Base-by-base conservation (phyloP, 2,888 invertebrate genomes). In the Sminthurides aquaticus region DNA sequence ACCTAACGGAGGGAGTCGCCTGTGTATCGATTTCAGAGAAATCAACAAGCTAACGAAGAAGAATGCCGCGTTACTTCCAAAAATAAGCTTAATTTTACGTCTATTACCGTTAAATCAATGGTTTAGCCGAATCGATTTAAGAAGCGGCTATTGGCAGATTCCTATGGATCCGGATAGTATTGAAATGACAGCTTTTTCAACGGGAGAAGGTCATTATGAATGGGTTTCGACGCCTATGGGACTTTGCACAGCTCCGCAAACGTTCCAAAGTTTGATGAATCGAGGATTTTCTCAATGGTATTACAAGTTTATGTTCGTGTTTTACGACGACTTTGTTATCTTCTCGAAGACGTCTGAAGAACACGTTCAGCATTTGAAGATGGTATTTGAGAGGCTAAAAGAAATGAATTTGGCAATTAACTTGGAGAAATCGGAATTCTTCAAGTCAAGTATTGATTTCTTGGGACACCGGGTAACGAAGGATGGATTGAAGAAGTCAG, bases 111-210 rank as follows among this genome's bases (percentile, higher is more conserved):
- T 60, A 28, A 34, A 55, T 18, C 11, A 58, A 22, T 48, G 27
- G n/a, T 66, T 64, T 49, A 60, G 64, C 25, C 58, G 48, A 3
- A 57, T 72, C 8, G 71, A 73, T 64, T 54, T 69, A 18, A 48
- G 62, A 11, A 27, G 18, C n/a, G 71, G 67, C 8, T 72, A 67
- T 64, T 71, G 65, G 66, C 68, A 71, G 54, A 62, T 72, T 1
- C 59, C 55, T n/a, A 26, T 73, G 29, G 49, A 70, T 28, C 54
- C 57, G 67, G 26, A n/a, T n/a, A n/a, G n/a, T n/a, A n/a, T n/a
- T n/a, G n/a, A n/a, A n/a, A n/a, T n/a, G n/a, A n/a, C n/a, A n/a
- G n/a, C n/a, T n/a, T n/a, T n/a, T n/a, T n/a, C n/a, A n/a, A n/a
- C n/a, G n/a, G n/a, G n/a, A n/a, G 64, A 61, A 49, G 57, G 28